Percentiles rank a stretch among this genome's conserved stretches.
Conservation (phyloP, 2,797 vertebrate species). For the Pelodytes ibericus region DNA sequence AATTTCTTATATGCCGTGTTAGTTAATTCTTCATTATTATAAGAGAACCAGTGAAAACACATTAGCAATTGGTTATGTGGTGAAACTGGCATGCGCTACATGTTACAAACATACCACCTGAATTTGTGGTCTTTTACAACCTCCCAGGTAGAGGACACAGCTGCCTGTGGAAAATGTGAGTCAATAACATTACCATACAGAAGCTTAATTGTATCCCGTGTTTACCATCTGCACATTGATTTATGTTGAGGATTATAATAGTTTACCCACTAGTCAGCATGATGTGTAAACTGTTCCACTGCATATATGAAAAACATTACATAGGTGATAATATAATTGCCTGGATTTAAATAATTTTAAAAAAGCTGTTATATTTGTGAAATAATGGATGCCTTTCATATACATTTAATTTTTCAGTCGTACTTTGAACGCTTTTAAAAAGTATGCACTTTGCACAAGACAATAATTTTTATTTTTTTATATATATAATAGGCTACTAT, state of each 20-base stretch:
- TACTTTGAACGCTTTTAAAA: too few relatives aligned
- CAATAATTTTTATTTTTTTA: too few relatives aligned
- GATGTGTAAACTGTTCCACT: background rate
- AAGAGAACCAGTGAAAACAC: conserved; percentile 10
- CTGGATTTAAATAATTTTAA: too few relatives aligned
- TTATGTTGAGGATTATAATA: conserved; percentile 1
- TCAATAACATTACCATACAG: background rate
- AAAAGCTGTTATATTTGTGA: too few relatives aligned
- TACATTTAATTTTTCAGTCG: too few relatives aligned
- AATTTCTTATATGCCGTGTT: background rate
- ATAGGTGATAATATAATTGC: too few relatives aligned
- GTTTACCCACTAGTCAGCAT: background rate
- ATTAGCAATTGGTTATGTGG: conserved; percentile 1
- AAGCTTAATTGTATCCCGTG: background rate
- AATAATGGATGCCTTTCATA: too few relatives aligned
- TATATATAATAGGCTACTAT: too few relatives aligned
- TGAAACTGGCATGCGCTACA: background rate
- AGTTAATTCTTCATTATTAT: conserved; percentile 9
- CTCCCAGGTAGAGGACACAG: conserved; percentile 10
- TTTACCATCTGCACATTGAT: background rate
- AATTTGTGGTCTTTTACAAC: background rate
- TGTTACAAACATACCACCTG: background rate
- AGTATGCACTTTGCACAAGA: too few relatives aligned
- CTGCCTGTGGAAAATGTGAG: background rate
- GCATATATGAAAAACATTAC: too few relatives aligned